These are phyloP conservation scores for Pipistrellus nathusii DNA, from an alignment of 2,797 vertebrate species.

Conservation along the genomic window DNA sequence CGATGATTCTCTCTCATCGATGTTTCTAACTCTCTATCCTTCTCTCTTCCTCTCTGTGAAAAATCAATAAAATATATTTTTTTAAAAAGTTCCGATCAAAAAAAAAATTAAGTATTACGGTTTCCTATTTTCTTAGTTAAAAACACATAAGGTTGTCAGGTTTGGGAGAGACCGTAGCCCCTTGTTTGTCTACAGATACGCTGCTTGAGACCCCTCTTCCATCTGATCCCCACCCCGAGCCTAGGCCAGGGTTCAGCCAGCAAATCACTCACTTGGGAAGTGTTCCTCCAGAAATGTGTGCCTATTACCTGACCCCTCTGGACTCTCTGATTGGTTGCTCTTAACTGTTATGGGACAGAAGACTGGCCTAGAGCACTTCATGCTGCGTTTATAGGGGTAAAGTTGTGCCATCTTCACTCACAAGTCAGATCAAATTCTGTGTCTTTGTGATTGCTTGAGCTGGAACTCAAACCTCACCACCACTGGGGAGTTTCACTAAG, in stretches of 20 bases:
- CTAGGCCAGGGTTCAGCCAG: not conserved
- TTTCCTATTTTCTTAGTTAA: too few relatives aligned
- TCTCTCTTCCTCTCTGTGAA: too few relatives aligned
- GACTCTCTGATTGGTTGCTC: not conserved
- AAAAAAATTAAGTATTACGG: too few relatives aligned
- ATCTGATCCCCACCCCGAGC: not conserved
- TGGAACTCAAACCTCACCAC: not conserved
- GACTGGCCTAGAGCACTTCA: not conserved
- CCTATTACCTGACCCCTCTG: not conserved
- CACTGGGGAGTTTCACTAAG: not conserved
- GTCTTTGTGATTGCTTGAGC: not conserved
- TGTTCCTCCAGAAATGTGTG: slow-evolving; percentile 28
- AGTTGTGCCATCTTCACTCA: not conserved
- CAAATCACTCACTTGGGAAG: not conserved
- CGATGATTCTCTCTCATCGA: too few relatives aligned
- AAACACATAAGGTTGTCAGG: not conserved
- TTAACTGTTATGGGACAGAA: not conserved
- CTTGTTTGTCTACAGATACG: not conserved
- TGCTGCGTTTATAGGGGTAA: not conserved
- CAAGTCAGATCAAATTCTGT: not conserved
- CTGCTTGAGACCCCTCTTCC: not conserved
- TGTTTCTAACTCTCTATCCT: too few relatives aligned
- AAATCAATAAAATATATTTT: too few relatives aligned
- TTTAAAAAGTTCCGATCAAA: too few relatives aligned
- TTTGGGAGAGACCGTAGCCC: not conserved